A percentile compares a stretch with the other conserved stretches of the same genome.
phyloP scores from a whole-genome alignment of 2,797 vertebrate species.

The Eleutherodactylus coqui region DNA sequence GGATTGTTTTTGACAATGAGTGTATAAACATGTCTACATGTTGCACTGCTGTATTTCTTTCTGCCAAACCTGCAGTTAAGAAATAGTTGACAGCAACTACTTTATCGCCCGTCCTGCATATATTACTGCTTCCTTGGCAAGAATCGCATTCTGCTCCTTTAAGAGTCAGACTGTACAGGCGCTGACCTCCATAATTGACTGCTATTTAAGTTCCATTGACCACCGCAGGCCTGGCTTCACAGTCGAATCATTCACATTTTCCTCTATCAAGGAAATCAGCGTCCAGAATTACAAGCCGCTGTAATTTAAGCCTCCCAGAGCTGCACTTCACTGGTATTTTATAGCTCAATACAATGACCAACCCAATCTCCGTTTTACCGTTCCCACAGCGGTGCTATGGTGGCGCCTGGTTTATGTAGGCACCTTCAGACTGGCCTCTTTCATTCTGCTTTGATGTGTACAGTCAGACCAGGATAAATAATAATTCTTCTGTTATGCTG shows the following conservation, averaged over 20 bases:
- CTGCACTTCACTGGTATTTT: constrained; percentile 34
- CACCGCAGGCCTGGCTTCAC: not conserved
- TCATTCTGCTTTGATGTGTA: not conserved
- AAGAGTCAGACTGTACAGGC: not conserved
- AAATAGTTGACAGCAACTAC: too few species aligned
- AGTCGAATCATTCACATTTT: constrained; percentile 19
- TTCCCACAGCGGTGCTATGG: constrained; percentile 31
- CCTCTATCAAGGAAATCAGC: constrained; percentile 4
- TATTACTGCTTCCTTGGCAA: too few species aligned
- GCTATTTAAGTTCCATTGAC: constrained; percentile 23
- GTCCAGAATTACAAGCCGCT: constrained; percentile 26
- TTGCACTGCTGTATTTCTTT: too few species aligned
- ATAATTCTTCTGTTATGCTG: constrained; percentile 13
- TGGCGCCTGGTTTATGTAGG: constrained; percentile 21
- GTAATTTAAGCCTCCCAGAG: constrained; percentile 56
- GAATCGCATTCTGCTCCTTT: not conserved
- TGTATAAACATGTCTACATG: too few species aligned
- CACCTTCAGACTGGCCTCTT: not conserved
- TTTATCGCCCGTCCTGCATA: too few species aligned
- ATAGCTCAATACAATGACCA: constrained; percentile 37
- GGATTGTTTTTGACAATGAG: too few species aligned
- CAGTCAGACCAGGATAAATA: constrained; percentile 31
- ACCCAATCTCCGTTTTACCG: constrained; percentile 36
- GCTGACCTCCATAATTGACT: constrained; percentile 7
- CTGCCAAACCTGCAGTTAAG: too few species aligned